Percentiles rank a stretch among this genome's conserved stretches.
These are phyloP conservation scores for Grallaria varia DNA, from an alignment of 2,113 vertebrate species.

Conservation along the genomic window DNA sequence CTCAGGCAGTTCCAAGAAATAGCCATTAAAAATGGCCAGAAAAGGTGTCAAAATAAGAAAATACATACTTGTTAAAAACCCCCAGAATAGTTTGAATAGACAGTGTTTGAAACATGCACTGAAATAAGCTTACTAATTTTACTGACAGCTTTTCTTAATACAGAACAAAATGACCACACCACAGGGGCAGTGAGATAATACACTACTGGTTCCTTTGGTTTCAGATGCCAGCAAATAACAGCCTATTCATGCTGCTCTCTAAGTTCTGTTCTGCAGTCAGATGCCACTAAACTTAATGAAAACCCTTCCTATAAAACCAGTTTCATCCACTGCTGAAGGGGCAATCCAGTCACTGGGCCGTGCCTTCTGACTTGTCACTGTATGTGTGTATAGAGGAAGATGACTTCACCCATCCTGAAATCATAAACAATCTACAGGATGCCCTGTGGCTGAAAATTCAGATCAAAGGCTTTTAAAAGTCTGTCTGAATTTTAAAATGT, in stretches of 20 bases:
- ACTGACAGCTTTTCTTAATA: background rate
- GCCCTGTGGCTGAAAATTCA: background rate
- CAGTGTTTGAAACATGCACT: background rate
- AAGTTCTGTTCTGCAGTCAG: background rate
- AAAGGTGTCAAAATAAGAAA: background rate
- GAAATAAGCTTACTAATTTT: background rate
- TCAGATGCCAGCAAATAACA: background rate
- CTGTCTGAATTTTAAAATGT: background rate
- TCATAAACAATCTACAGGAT: background rate
- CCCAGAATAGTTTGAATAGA: background rate
- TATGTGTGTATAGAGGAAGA: background rate
- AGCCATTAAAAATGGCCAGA: background rate
- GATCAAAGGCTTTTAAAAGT: background rate
- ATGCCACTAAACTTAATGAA: fast-evolving
- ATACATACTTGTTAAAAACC: background rate
- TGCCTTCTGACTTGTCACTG: background rate
- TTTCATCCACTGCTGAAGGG: background rate
- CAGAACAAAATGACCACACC: background rate
- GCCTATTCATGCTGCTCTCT: background rate
- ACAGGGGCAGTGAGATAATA: background rate
- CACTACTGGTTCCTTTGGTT: background rate
- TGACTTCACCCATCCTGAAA: background rate
- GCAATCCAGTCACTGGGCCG: background rate
- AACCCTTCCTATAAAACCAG: background rate
- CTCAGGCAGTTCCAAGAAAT: background rate